Evolutionary conservation across 1,140 invertebrate genomes (phyloP), one percentile per base, ranked within the genome.

Genomic region (Camponotus pennsylvanicus): DNA sequence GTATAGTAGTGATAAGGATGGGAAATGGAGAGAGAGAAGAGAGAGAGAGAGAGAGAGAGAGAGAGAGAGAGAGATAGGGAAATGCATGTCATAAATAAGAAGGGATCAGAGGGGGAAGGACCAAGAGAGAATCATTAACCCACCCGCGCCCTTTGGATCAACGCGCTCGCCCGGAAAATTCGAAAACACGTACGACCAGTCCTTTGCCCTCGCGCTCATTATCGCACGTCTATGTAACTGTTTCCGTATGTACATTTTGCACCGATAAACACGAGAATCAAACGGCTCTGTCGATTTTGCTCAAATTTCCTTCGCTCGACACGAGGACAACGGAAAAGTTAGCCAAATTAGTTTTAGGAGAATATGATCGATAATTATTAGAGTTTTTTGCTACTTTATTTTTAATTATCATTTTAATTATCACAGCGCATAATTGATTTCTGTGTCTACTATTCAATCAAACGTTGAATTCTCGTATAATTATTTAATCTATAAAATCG

Each of bases 161-260:
- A 70, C 32, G 63, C 69, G 75, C 87, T 86, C 89, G 55, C 9
- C 79, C 52, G 87, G 86, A 91, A 91, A 91, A 91, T 91, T 91
- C 89, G 89, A 86, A 91, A 88, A 88, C 88, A 70, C 84, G 87
- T 86, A 87, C 86, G 86, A 75, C 89, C 64, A 67, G 84, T 27
- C 52, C 83, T 90, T 87, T 88, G 61, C 61, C 45, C 86, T 69
- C 13, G n/a, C 75, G 80, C 85, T 86, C 88, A 83, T 89, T 90
- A 88, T 78, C 85, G 40, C 69, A 27, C 64, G 66, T n/a, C 34
- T 64, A 52, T 75, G 66, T 57, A 76, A 79, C 76, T 71, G 61
- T 70, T 87, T 79, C 40, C 61, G 64, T 76, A 52, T 86, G 71
- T 73, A 86, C 71, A 86, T 91, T 91, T 90, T 88, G 70, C 84